These are phyloP conservation scores for Aspidiotus rigidus DNA, from an alignment of 2,888 invertebrate genomes.

Conservation along the genomic window DNA sequence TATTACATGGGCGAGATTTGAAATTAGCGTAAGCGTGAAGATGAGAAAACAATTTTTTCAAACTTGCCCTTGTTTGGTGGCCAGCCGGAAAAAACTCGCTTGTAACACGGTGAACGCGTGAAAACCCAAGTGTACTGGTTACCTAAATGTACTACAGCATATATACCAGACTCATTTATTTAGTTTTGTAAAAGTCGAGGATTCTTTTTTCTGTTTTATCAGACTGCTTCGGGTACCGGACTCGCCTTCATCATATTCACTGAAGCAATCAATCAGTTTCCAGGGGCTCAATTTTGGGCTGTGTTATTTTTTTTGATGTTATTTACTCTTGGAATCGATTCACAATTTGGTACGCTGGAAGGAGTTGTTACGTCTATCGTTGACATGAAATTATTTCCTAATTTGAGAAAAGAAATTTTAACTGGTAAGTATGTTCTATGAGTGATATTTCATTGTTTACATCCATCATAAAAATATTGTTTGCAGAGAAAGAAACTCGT, in stretches of 20 bases:
- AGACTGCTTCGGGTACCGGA: slow-evolving; percentile 95
- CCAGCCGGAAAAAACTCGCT: too few species aligned
- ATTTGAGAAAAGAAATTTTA: slow-evolving; percentile 72
- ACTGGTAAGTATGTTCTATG: slow-evolving; percentile 37
- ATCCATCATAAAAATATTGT: neutral
- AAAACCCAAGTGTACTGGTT: too few species aligned
- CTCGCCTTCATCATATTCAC: slow-evolving; percentile 95
- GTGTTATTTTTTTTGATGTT: slow-evolving; percentile 94
- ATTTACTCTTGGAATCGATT: slow-evolving; percentile 90
- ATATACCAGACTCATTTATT: neutral
- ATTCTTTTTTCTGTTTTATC: slow-evolving; percentile 36
- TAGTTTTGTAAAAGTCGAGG: neutral
- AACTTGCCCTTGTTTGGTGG: too few species aligned
- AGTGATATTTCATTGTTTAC: neutral
- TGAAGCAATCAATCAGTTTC: slow-evolving; percentile 95
- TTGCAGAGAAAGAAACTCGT: neutral
- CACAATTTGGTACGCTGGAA: slow-evolving; percentile 91
- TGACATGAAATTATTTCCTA: slow-evolving; percentile 88
- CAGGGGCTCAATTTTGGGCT: slow-evolving; percentile 92
- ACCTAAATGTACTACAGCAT: too few species aligned
- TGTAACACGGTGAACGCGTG: too few species aligned
- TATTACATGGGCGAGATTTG: too few species aligned
- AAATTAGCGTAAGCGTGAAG: too few species aligned
- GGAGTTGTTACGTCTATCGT: slow-evolving; percentile 92
- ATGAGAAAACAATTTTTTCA: too few species aligned